Evolutionary conservation across 2,797 vertebrate species (phyloP), one percentile per base, ranked within the genome.

Genomic region (Eidolon dupreanum): DNA sequence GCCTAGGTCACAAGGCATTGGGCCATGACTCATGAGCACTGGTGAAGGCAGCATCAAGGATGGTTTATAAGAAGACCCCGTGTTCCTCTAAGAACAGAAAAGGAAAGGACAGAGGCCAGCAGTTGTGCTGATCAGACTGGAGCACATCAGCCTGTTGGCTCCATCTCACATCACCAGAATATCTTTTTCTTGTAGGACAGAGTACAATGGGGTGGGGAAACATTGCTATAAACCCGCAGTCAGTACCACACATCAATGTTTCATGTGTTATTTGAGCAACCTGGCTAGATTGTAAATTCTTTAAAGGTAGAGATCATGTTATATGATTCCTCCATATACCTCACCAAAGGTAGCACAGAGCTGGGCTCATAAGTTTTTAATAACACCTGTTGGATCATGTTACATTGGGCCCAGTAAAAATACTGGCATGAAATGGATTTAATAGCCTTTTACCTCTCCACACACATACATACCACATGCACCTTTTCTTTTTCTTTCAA

Each of bases 321-420:
- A 43, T 41, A n/a, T 10, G 70, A 91, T 61, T 78, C 87, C 73
- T 88, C 66, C 70, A 61, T 5, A 43, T 19, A 57, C 13, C 63
- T 53, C 24, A 28, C 38, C 57, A 46, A 17, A 33, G 63, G 55
- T 59, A 87, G 59, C 73, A 68, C 38, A 53, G 57, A 93, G 36
- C 65, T 68, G 31, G 31, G 33, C 43, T 88, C 86, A 38, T n/a
- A 88, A n/a, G n/a, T 74, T 86, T 93, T 83, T 83, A 79, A 70
- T 82, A 73, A 75, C 5, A 33, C 46, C 41, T 59, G 33, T 53
- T 51, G 57, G 86, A 74, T 86, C 68, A 65, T 79, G 65, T 90
- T 96, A 38, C 82, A 65, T 68, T 24, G 57, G 31, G 51, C 16
- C 51, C 61, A 51, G 4, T 65, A 33, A 77, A 95, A 94, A 95